These are phyloP conservation scores for Jordanella pulchra DNA, from an alignment of 2,797 vertebrate species.

Conservation along the genomic window DNA sequence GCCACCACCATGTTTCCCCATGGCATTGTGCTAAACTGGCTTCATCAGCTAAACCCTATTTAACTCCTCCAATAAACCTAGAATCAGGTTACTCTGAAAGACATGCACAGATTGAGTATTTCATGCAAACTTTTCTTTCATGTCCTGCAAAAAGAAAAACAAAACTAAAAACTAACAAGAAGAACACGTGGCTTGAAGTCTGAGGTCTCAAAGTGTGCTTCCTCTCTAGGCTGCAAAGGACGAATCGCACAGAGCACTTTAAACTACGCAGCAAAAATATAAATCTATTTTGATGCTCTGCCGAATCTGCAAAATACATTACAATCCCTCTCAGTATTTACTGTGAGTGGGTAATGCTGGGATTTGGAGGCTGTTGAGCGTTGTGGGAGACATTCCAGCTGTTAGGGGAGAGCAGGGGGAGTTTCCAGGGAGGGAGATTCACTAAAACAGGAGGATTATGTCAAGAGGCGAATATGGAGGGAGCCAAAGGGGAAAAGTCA, in stretches of 20 bases:
- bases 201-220: constrained; percentile 40
- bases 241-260: constrained; percentile 39
- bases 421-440: constrained; percentile 67
- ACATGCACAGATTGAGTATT: constrained; percentile 50
- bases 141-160: constrained; percentile 28
- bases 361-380: constrained; percentile 66
- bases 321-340: constrained; percentile 67
- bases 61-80: too few species aligned
- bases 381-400: constrained; percentile 71
- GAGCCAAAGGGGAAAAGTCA: constrained; percentile 60
- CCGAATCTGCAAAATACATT: constrained; percentile 47
- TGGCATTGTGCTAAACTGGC: not conserved
- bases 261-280: constrained; percentile 13
- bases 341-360: constrained; percentile 66
- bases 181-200: constrained; percentile 38
- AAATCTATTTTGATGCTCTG: constrained; percentile 48
- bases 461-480: constrained; percentile 61
- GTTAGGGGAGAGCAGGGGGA: constrained; percentile 56
- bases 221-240: constrained; percentile 10
- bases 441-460: constrained; percentile 74
- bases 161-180: not conserved
- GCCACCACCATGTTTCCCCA: not conserved
- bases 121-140: constrained; percentile 50
- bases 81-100: too few species aligned
- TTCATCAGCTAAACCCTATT: too few species aligned